These are phyloP conservation scores for Phaenicophaeus curvirostris DNA, from an alignment of 2,797 vertebrate species.

Conservation along the genomic window DNA sequence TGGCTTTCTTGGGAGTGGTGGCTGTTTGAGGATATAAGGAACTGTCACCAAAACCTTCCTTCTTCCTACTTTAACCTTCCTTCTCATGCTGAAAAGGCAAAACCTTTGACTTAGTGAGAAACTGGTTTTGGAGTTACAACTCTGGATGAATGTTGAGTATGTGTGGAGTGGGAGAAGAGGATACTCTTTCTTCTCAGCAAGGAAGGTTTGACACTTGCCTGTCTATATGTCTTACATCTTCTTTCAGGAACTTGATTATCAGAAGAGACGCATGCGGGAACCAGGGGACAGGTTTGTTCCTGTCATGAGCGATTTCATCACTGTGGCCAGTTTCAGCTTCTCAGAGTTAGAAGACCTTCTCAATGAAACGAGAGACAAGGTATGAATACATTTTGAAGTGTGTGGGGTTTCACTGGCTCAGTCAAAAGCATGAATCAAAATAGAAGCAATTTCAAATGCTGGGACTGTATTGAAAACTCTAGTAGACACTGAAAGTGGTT, in stretches of 20 bases:
- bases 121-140: neutral
- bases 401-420: neutral
- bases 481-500: neutral
- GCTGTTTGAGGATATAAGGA: neutral
- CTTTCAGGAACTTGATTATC: conserved; percentile 92
- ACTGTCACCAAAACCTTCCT: neutral
- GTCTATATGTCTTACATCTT: neutral
- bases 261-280: conserved; percentile 84
- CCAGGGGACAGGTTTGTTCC: conserved; percentile 91
- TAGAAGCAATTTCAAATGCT: neutral
- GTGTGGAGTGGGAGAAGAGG: neutral
- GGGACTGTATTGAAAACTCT: neutral
- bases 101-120: neutral
- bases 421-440: neutral
- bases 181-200: neutral
- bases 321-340: conserved; percentile 97
- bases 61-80: neutral
- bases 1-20: neutral
- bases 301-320: conserved; percentile 96
- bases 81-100: neutral
- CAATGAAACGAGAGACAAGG: conserved; percentile 93
- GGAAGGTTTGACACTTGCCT: neutral
- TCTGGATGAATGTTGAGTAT: neutral
- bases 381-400: conserved; percentile 57
- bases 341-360: conserved; percentile 96